Conservation (phyloP, 2,113 vertebrate genomes). For the Coptodon bakossiorum region DNA sequence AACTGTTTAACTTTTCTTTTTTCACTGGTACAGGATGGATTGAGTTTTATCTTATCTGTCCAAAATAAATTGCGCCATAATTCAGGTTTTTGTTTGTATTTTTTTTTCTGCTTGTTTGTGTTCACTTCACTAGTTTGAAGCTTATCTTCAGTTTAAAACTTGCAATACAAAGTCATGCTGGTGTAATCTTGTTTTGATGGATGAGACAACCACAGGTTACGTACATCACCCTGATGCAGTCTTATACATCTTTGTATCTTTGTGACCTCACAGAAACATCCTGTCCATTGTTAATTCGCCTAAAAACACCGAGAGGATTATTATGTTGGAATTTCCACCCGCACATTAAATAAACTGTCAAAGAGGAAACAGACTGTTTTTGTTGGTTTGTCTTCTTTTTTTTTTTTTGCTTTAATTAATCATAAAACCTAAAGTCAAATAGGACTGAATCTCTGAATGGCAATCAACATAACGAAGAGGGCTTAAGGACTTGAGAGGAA, state of each 20-base stretch:
- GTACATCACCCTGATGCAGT: neutral
- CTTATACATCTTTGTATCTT: neutral
- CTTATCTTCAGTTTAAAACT: neutral
- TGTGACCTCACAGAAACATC: neutral
- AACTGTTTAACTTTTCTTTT: neutral
- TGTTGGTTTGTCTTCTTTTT: neutral
- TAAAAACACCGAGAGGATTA: neutral
- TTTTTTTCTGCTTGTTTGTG: neutral
- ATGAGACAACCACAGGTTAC: neutral
- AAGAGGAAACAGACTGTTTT: neutral
- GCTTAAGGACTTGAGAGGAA: neutral
- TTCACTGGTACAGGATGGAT: neutral
- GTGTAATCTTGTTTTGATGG: neutral
- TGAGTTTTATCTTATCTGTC: constrained; percentile 11
- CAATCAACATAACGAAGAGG: neutral
- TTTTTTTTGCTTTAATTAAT: neutral
- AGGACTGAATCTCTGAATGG: neutral
- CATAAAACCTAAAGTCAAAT: neutral
- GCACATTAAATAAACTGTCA: neutral
- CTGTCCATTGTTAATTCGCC: neutral
- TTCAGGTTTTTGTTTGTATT: neutral
- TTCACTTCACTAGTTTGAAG: neutral
- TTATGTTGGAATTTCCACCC: neutral
- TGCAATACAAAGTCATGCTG: neutral
- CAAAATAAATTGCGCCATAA: neutral